Evolutionary conservation across 2,888 invertebrate species (phyloP).

Genomic region (Crossocerus cetratus): DNA sequence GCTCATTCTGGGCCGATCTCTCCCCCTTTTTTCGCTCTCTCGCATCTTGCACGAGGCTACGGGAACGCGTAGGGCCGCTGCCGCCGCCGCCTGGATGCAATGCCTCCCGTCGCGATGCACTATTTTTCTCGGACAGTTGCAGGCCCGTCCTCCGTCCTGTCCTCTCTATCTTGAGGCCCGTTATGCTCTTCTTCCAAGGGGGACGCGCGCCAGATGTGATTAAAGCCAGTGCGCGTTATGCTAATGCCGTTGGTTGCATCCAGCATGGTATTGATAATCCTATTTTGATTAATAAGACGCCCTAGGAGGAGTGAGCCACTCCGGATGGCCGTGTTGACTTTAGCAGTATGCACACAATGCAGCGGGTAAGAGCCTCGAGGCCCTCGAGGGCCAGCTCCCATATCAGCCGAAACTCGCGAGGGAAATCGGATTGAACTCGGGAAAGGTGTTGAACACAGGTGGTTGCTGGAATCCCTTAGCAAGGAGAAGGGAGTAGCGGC

Average conservation of each 20-base stretch:
- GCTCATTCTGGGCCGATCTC: constrained; percentile 1
- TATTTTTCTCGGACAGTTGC: constrained; percentile 2
- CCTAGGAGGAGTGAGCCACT: background rate
- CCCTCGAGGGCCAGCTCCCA: no score
- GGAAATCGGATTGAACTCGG: background rate
- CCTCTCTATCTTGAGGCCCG: background rate
- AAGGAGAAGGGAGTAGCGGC: constrained; percentile 26
- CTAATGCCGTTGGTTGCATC: background rate
- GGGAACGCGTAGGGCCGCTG: background rate
- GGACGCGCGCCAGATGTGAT: background rate
- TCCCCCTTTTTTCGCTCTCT: background rate
- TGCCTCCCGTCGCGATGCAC: constrained; percentile 3
- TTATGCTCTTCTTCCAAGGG: background rate
- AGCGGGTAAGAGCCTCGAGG: no score
- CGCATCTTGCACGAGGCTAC: background rate
- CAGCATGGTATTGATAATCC: background rate
- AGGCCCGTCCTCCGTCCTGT: background rate
- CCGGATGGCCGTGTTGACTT: no score
- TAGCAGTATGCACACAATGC: no score
- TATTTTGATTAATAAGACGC: background rate
- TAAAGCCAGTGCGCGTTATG: background rate
- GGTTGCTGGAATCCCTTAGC: constrained; percentile 16
- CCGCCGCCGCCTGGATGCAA: background rate
- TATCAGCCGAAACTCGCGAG: background rate
- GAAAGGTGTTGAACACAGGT: constrained; percentile 20